Conservation (phyloP, 53 echinoderm and acorn worm species). For the Apostichopus leukothele region DNA sequence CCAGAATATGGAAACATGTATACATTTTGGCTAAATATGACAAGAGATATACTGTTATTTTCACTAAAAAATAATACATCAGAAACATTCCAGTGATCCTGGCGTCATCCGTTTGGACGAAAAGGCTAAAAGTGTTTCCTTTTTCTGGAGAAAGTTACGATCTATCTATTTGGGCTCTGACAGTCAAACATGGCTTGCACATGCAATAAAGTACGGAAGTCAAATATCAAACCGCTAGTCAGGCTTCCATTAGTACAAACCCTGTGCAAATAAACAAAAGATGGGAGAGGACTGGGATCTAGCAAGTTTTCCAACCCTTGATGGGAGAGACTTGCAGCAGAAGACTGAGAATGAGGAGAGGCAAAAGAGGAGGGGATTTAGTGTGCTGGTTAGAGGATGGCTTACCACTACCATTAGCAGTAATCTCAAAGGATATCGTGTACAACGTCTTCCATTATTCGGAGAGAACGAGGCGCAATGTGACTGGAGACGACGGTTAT, state of each 20-base stretch:
- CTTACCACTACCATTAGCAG: too few relatives aligned
- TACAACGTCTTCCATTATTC: background rate
- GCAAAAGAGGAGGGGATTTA: background rate
- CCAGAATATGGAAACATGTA: background rate
- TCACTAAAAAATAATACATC: background rate
- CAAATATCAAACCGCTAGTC: background rate
- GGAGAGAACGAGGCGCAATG: background rate
- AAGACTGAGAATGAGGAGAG: background rate
- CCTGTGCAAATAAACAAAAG: constrained; percentile 10
- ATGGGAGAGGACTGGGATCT: background rate
- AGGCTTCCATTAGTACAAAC: constrained; percentile 7
- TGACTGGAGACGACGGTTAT: background rate
- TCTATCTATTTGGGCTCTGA: constrained; percentile 2
- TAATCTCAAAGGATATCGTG: background rate
- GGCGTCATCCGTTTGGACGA: background rate
- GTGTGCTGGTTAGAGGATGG: background rate
- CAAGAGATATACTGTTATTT: background rate
- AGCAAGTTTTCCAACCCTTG: background rate
- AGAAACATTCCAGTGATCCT: background rate
- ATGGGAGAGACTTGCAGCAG: background rate
- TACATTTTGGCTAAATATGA: constrained; percentile 1
- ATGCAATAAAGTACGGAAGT: constrained; percentile 5
- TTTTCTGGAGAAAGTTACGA: constrained; percentile 5
- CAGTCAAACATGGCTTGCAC: background rate
- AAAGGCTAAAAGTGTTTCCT: background rate